Base-by-base conservation (phyloP, 2,113 vertebrate genomes). In the Ceuthmochares aereus region DNA sequence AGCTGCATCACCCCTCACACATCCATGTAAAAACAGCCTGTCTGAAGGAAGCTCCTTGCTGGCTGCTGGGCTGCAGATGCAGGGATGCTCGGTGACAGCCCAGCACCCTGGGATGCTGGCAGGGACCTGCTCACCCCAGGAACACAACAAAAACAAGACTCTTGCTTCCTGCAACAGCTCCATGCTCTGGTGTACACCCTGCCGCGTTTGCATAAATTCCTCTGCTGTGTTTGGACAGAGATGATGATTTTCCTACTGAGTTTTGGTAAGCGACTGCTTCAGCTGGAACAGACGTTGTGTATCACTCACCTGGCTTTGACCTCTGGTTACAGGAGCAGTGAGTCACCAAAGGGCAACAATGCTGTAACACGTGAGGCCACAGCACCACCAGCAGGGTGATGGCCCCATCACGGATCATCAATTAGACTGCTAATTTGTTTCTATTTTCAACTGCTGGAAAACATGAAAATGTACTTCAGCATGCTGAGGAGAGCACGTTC, bases 151-250 rank as follows among this genome's bases (percentile, higher is more conserved):
- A 8, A 79, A 43, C 32, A 62, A 20, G 22, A 40, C 8, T n/a
- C 10, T 40, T 68, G 14, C 36, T 40, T 30, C 34, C 34, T 20
- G 22, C 29, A 17, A 27, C 30, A 40, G 11, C 59, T 34, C 47
- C 4, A 0, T 3, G 6, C 1, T 0, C 72, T 27, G 36, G 8
- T 7, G 6, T 40, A 13, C 6, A 0, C 12, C 27, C 34, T n/a
- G 14, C 7, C 12, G 19, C 63, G 18, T 0, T 2, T 25, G 27
- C 15, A 37, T 11, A 7, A 58, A 51, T 43, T 62, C 66, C 29
- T 81, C 32, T 74, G 27, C 45, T 67, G 36, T 51, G 23, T 63
- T 84, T 0, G 3, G 37, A 20, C 5, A 3, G 23, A 70, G 26
- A 16, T 9, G 17, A 23, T 6, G 18, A 27, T 54, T 60, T 58